Conservation (phyloP, 2,113 vertebrate species). For the Cathartes aura region DNA sequence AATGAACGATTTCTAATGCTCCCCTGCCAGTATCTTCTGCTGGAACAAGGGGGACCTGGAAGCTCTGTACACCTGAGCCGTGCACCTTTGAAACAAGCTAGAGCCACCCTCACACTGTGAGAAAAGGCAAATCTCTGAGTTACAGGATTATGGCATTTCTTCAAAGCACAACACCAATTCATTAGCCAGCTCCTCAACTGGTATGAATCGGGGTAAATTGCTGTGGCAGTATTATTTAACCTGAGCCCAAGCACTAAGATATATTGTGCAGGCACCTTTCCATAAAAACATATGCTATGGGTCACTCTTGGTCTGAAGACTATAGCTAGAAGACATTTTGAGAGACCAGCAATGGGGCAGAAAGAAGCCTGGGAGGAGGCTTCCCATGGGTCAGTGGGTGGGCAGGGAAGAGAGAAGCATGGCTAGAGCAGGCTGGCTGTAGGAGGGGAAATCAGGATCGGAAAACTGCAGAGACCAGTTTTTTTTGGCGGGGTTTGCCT, state of each 20-base stretch:
- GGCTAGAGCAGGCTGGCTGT: neutral
- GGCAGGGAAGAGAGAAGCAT: neutral
- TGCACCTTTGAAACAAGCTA: neutral
- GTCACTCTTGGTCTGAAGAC: neutral
- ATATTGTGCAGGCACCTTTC: neutral
- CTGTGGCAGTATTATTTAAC: neutral
- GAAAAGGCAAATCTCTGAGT: neutral
- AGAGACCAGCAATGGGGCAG: neutral
- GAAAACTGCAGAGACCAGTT: neutral
- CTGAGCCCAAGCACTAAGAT: neutral
- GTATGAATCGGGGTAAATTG: neutral
- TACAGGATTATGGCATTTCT: neutral
- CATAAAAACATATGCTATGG: neutral
- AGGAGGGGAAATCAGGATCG: neutral
- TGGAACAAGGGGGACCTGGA: neutral
- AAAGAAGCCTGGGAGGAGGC: neutral
- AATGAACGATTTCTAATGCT: neutral
- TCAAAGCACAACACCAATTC: neutral
- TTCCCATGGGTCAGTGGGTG: neutral
- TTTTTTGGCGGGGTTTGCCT: neutral
- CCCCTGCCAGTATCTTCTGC: neutral
- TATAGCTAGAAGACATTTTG: neutral
- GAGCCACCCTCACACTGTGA: neutral
- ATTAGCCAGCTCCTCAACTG: neutral
- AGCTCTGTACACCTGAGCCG: neutral